Conservation (phyloP, 2,888 invertebrate species). For the Cantharis flavilabris region DNA sequence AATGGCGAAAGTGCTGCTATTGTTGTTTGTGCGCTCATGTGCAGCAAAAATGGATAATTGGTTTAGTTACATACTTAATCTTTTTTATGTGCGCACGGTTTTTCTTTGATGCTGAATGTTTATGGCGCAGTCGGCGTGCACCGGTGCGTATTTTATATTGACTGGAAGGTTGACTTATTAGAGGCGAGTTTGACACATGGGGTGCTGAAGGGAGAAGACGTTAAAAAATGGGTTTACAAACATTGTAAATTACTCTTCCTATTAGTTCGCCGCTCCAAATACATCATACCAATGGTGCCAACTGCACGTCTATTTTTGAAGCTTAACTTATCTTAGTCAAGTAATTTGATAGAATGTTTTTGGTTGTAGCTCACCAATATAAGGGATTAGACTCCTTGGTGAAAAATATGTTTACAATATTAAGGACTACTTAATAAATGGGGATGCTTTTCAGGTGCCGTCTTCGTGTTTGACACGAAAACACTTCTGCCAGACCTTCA, state of each 20-base stretch:
- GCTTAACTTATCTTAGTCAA: constrained; percentile 2
- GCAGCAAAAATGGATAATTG: neutral
- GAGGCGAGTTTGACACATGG: constrained; percentile 54
- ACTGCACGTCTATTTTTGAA: constrained; percentile 22
- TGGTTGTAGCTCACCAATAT: constrained; percentile 11
- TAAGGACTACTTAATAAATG: constrained; percentile 14
- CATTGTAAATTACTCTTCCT: constrained; percentile 41
- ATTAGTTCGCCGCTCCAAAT: constrained; percentile 31
- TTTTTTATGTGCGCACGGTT: neutral
- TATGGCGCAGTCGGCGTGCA: constrained; percentile 18
- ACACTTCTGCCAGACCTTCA: constrained; percentile 4
- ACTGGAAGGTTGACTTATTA: constrained; percentile 52
- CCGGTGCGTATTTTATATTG: constrained; percentile 46
- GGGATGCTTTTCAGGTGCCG: constrained; percentile 13
- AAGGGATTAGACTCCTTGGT: neutral
- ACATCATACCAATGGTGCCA: constrained; percentile 20
- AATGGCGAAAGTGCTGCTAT: neutral
- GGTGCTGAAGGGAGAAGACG: constrained; percentile 49
- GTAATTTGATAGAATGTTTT: constrained; percentile 15
- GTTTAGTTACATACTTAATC: neutral
- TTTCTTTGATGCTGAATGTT: neutral
- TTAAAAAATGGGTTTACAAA: constrained; percentile 53
- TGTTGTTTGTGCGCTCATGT: neutral
- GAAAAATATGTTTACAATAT: constrained; percentile 24
- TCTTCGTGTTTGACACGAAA: constrained; percentile 14